Evolutionary conservation across 2,113 vertebrate species (phyloP), one percentile per base, ranked within the genome.

Genomic region (Amblyopsis rosae): DNA sequence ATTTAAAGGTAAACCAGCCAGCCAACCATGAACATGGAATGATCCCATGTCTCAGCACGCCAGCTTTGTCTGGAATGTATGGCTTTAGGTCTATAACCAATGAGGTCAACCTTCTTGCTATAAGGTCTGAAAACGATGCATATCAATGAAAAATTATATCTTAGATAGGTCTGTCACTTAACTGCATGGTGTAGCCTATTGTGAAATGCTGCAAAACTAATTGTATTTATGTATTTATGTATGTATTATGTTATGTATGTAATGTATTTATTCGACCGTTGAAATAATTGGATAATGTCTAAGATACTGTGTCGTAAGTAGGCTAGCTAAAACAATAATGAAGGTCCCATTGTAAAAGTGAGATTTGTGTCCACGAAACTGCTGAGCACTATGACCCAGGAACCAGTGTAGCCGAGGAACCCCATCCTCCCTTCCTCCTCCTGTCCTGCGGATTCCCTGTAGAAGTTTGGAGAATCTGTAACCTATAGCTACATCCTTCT

Each of bases 301-400:
- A 26, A 26, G 26, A 26, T 26, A 26, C 26, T 26, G 26, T 2
- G 26, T 26, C 26, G 26, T 26, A 26, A 26, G 26, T 26, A 26
- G 26, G 26, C 26, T 26, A 2, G 26, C 26, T 26, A 26, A 26
- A 26, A 26, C 26, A 26, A 26, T 26, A 26, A 26, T 26, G 3
- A 26, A 26, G 35, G 35, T 41, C 35, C 35, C 5, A 41, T 41
- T 6, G 35, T 41, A 41, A 26, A 26, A 15, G 49, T 51, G 49
- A 15, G 49, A 15, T 51, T 51, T 51, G 11, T 51, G 11, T 51
- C 3, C 13, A 3, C 1, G 49, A 12, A 41, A 6, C 17, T 33
- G 51, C 49, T 62, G 19, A 45, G 77, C 73, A 5, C 75, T 87
- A 59, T 59, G 79, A 84, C 63, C 63, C 75, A 53, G 82, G 53